Evolutionary conservation across 2,797 vertebrate genomes (phyloP), one percentile per base, ranked within the genome.

Genomic region (Coregonus sp.): DNA sequence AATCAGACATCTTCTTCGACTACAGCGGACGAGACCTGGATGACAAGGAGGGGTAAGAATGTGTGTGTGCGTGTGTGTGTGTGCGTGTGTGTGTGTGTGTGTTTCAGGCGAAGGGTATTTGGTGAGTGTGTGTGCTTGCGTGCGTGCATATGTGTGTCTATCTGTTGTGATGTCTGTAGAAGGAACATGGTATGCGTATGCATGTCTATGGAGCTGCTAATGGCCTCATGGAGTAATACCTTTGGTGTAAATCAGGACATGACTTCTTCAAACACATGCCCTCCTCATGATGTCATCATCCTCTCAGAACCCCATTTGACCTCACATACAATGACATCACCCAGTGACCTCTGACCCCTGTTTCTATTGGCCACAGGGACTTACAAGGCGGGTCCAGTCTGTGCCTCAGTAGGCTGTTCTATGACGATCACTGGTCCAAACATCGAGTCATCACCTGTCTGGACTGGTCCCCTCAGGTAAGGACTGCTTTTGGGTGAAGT

Each of bases 401-500:
- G 85, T 97, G 96, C 78, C 95, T 97, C 88, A 97, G 93, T 81
- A 92, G 97, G 63, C 95, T 98, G 4, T 98, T 98, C 91, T 99
- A 98, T 29, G 97, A 99, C 82, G 97, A 99, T 72, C 98, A 97
- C 90, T 99, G 97, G 98, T 98, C 97, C 4, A 98, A 98, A 87
- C 98, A 98, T 85, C 96, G 98, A 4, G 97, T 99, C 0, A 96
- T 99, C 90, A 99, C 98, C 80, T 99, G 97, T 82, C 96, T 99
- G 76, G 97, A 98, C 86, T 98, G 97, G 98, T 99, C 97, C 81
- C 95, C 95, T 86, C 98, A 99, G 97, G 97, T 99, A 94, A 93
- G 84, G 31, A 47, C 40, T 47, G 40, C 40, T 47, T 47, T 11
- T 7, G 40, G 40, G 40, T 47, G 40, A 47, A 47, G 40, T 47